Base-by-base conservation (phyloP, 2,113 vertebrate genomes). In the Hippocampus barbouri region DNA sequence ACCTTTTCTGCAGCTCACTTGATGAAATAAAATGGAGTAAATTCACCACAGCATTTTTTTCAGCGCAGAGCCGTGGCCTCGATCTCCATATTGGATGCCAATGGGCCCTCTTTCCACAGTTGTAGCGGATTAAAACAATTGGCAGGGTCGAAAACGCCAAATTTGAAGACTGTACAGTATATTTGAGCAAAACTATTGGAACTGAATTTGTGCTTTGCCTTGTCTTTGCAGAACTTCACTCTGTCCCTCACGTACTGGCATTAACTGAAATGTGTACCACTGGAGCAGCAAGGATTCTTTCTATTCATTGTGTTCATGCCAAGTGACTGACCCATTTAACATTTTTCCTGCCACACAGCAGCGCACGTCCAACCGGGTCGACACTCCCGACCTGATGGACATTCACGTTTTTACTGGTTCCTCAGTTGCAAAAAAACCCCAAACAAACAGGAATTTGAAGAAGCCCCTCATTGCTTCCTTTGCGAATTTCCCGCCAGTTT, bases 211-310 rank as follows among this genome's bases (percentile, higher is more conserved):
- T 56, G n/a, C 27, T 43, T 69, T 73, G 60, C 14, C 41, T 83
- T 70, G 68, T 30, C 59, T 78, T 83, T 85, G 51, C 87, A 93
- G 91, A 87, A 76, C 70, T 69, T 80, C 77, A 78, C 72, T 79
- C 73, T 83, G 78, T 79, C 85, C 85, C 70, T 82, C 75, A 85
- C 70, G 79, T 69, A 87, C 72, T 85, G 85, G 84, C 79, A 81
- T 84, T 77, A 73, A 79, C 70, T 83, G 76, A 79, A 76, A 84
- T 75, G 78, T 77, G 71, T 75, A 70, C 79, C 78, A 86, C 76
- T 71, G 84, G 81, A 84, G 88, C 78, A 40, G 72, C 76, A 79
- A 78, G 62, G 77, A 83, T 72, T 23, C 70, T 78, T 68, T 34
- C 76, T 18, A 77, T 82, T 75, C 73, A 74, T 79, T 68, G 66